These are phyloP conservation scores for Phania funesta DNA, from an alignment of 2,888 invertebrate genomes.

Conservation along the genomic window DNA sequence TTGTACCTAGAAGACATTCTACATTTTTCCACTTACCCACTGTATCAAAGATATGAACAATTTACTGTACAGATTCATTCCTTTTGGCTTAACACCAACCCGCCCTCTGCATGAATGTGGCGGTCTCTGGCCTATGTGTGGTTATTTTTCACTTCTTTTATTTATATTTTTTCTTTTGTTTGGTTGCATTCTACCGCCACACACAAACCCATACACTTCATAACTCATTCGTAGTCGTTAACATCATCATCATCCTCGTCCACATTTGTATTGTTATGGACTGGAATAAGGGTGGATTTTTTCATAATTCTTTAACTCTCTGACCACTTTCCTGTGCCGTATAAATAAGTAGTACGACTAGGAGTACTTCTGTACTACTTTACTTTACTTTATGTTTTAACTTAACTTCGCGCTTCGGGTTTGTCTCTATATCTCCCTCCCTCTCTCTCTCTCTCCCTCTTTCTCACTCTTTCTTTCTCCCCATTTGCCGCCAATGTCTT, in stretches of 20 bases:
- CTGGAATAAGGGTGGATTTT: constrained; percentile 60
- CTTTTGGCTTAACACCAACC: constrained; percentile 60
- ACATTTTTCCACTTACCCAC: constrained; percentile 10
- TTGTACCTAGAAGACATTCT: constrained; percentile 41
- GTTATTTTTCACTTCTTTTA: constrained; percentile 63
- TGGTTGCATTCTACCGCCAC: constrained; percentile 38
- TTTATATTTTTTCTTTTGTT: constrained; percentile 10
- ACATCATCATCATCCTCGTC: constrained; percentile 20
- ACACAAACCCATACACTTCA: constrained; percentile 23
- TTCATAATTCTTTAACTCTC: constrained; percentile 63
- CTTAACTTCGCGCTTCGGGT: constrained; percentile 23
- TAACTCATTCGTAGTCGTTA: constrained; percentile 41
- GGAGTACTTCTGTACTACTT: constrained; percentile 43
- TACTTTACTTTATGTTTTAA: constrained; percentile 35
- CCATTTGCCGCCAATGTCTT: background rate
- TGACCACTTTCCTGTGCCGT: constrained; percentile 60
- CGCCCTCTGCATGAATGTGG: constrained; percentile 48
- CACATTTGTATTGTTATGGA: constrained; percentile 44
- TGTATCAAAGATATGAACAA: constrained; percentile 53
- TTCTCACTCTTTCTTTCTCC: background rate
- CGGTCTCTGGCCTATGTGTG: constrained; percentile 65
- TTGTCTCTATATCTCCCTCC: background rate
- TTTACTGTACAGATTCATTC: constrained; percentile 62
- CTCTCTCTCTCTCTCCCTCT: background rate
- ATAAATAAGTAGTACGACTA: constrained; percentile 57